Base-by-base conservation (phyloP, 2,888 invertebrate species). In the Tetropium fuscum region DNA sequence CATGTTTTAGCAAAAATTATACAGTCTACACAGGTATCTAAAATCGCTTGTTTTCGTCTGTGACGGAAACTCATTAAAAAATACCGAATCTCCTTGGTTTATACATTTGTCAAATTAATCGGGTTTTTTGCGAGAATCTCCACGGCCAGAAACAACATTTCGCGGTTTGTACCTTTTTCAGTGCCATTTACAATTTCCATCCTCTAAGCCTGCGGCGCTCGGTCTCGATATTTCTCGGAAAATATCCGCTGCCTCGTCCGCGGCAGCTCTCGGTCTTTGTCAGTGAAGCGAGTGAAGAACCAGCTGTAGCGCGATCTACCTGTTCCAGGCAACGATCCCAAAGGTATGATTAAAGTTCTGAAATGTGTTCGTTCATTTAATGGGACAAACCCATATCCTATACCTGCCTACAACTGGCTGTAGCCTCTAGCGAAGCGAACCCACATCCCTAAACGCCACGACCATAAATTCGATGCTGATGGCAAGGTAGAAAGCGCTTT, bases 151-250 rank as follows among this genome's bases (percentile, higher is more conserved):
- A 4, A n/a, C n/a, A n/a, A 30, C 10, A 8, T n/a, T 30, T 30
- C 2, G 30, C 30, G 30, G 10, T 30, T 30, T 30, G 2, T 30
- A 3, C 7, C 25, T 25, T 25, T 25, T 25, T 25, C 25, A 25
- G 25, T 25, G 5, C n/a, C n/a, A n/a, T n/a, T n/a, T n/a, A n/a
- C n/a, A n/a, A n/a, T n/a, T n/a, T n/a, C n/a, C n/a, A n/a, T n/a
- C n/a, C n/a, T n/a, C n/a, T n/a, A n/a, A n/a, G n/a, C n/a, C n/a
- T n/a, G n/a, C n/a, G n/a, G n/a, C n/a, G n/a, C n/a, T n/a, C n/a
- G n/a, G n/a, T n/a, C n/a, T n/a, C n/a, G n/a, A n/a, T 15, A 16
- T 38, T 38, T 38, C 38, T 38, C 15, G 18, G 38, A 38, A 38
- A 38, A 8, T 5, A 8, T 15, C 38, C 2, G 18, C 38, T 16